Evolutionary conservation across 2,888 invertebrate species (phyloP).

Genomic region (Pediacus dermestoides): DNA sequence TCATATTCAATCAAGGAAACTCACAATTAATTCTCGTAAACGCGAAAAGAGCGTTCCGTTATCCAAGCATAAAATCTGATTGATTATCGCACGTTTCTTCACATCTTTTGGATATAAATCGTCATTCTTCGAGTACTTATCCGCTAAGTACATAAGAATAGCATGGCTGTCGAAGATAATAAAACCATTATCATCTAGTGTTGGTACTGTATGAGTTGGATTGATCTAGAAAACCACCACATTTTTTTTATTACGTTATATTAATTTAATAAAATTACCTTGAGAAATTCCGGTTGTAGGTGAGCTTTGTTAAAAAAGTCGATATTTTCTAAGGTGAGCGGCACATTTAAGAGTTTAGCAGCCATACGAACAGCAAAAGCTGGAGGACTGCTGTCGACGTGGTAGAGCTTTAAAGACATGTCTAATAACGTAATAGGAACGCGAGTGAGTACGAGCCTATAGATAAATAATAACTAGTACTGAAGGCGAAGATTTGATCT

Average conservation of each 20-base stretch:
- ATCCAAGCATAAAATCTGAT: constrained; percentile 56
- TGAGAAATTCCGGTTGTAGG: constrained; percentile 45
- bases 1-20: not conserved
- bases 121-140: constrained; percentile 55
- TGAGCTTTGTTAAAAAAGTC: constrained; percentile 47
- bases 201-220: constrained; percentile 58
- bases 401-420: too few relatives aligned
- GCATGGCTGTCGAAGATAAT: constrained; percentile 53
- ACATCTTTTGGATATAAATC: constrained; percentile 55
- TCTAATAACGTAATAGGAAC: too few relatives aligned
- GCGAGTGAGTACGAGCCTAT: too few relatives aligned
- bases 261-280: constrained; percentile 31
- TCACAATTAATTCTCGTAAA: not conserved
- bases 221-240: constrained; percentile 52
- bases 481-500: too few relatives aligned
- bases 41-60: constrained; percentile 50
- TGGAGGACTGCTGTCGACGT: constrained; percentile 48
- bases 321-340: constrained; percentile 47
- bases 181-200: constrained; percentile 56
- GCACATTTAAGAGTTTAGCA: constrained; percentile 48
- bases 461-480: too few relatives aligned
- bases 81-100: constrained; percentile 50
- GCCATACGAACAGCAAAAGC: constrained; percentile 51
- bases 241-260: constrained; percentile 2
- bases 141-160: constrained; percentile 52